Percentiles rank a stretch among this genome's conserved stretches.
phyloP scores from a whole-genome alignment of 2,113 vertebrate species.

The Tiliqua scincoides region DNA sequence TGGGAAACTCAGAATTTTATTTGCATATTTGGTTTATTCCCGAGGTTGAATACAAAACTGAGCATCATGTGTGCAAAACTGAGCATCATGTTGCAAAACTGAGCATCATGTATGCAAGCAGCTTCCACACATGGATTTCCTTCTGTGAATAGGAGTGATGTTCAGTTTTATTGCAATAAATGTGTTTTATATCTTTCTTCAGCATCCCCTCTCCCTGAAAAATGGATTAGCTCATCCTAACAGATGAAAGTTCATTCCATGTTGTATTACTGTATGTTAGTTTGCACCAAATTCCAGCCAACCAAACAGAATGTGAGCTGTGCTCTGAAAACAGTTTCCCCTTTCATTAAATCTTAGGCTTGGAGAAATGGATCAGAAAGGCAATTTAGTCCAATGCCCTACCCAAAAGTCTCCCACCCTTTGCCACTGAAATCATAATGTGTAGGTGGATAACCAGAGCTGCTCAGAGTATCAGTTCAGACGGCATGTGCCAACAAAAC shows the following conservation, averaged over 20 bases:
- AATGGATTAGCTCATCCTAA: background rate
- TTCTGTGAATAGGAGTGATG: background rate
- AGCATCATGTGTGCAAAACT: too few relatives aligned
- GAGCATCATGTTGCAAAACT: too few relatives aligned
- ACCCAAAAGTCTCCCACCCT: too few relatives aligned
- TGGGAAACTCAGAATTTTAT: background rate
- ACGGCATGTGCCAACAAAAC: too few relatives aligned
- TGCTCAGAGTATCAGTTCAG: too few relatives aligned
- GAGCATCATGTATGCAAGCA: background rate
- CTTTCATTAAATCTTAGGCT: background rate
- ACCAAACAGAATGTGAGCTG: background rate
- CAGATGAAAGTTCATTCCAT: too few relatives aligned
- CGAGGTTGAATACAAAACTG: background rate
- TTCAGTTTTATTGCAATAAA: background rate
- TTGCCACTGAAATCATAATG: too few relatives aligned
- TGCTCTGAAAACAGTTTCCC: background rate
- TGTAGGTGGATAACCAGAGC: too few relatives aligned
- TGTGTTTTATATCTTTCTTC: background rate
- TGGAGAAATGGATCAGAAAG: too few relatives aligned
- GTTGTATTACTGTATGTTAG: background rate
- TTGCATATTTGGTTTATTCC: too few relatives aligned
- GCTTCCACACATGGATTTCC: background rate
- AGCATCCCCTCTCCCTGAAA: background rate
- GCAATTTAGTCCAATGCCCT: too few relatives aligned
- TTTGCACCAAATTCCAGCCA: background rate